Evolutionary conservation across 2,113 vertebrate species (phyloP), one percentile per base, ranked within the genome.

Genomic region (Elgaria multicarinata): DNA sequence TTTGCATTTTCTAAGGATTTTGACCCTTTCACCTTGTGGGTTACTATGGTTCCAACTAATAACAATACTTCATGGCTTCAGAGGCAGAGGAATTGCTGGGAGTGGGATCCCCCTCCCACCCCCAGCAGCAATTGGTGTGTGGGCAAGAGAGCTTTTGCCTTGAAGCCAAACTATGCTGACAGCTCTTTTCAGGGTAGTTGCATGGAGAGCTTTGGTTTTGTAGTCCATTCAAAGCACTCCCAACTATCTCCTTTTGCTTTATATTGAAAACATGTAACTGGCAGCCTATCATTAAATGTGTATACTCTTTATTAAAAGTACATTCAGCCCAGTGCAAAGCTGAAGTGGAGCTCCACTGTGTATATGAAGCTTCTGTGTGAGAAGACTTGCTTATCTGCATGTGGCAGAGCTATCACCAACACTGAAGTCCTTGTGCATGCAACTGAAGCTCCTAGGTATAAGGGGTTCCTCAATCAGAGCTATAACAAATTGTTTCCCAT

Each of bases 221-320:
- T 8, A 69, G 64, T 33, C 36, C 77, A 90, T 64, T 86, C 55
- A 86, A n/a, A 81, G 24, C 24, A 42, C 16, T 91, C 64, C 66
- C 72, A 77, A 36, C 39, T 12, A 66, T 76, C 44, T 83, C 36
- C 3, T 28, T 91, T 53, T 75, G 67, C 58, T 90, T 81, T 76
- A 39, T 18, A 42, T 58, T 31, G 74, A 67, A 87, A 91, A 71
- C 67, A 58, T 53, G 66, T 28, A 36, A 74, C 28, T 78, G 46
- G 31, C 50, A 58, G 24, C 2, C 4, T 83, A 77, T 39, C 16
- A 44, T 77, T 74, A 64, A 67, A 42, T 46, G 31, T 58, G 26
- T 26, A 83, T 83, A 14, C 24, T 76, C 22, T 90, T 83, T 83
- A 89, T 67, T 82, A 66, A 67, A 87, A 67, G 50, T 1, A 83